Evolutionary conservation across 1,140 invertebrate species (phyloP).

Genomic region (Drosophila rhopaloa): DNA sequence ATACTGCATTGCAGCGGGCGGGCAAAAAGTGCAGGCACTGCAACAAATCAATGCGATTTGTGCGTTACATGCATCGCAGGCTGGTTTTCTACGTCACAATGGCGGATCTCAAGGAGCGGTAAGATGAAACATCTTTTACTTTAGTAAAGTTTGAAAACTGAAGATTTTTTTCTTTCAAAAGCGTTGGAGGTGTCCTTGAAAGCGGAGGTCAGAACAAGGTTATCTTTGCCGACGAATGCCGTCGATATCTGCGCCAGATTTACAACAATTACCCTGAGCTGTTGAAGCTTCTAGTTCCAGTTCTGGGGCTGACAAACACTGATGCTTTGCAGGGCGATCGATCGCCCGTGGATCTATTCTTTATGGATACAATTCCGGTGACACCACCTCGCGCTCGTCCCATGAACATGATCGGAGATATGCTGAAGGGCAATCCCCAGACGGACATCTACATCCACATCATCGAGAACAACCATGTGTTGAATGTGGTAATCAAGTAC

Average conservation of each 20-base stretch:
- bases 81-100: constrained; percentile 86
- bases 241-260: constrained; percentile 90
- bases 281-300: constrained; percentile 89
- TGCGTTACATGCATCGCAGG: constrained; percentile 87
- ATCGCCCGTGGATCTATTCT: constrained; percentile 95
- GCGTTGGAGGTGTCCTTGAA: constrained; percentile 42
- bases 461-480: constrained; percentile 87
- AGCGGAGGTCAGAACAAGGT: constrained; percentile 72
- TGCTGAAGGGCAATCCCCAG: constrained; percentile 93
- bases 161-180: not conserved
- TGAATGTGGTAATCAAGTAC: constrained; percentile 88
- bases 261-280: constrained; percentile 91
- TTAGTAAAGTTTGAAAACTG: not conserved
- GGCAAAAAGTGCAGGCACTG: constrained; percentile 88
- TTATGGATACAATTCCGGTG: constrained; percentile 93
- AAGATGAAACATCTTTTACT: not conserved
- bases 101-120: constrained; percentile 81
- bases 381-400: constrained; percentile 95
- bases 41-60: constrained; percentile 86
- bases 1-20: constrained; percentile 85
- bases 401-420: constrained; percentile 88
- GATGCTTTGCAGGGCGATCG: constrained; percentile 77
- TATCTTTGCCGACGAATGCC: constrained; percentile 87
- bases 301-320: constrained; percentile 85
- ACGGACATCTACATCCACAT: constrained; percentile 90